Evolutionary conservation across 2,797 vertebrate genomes (phyloP).

Genomic region (Leuciscus waleckii): DNA sequence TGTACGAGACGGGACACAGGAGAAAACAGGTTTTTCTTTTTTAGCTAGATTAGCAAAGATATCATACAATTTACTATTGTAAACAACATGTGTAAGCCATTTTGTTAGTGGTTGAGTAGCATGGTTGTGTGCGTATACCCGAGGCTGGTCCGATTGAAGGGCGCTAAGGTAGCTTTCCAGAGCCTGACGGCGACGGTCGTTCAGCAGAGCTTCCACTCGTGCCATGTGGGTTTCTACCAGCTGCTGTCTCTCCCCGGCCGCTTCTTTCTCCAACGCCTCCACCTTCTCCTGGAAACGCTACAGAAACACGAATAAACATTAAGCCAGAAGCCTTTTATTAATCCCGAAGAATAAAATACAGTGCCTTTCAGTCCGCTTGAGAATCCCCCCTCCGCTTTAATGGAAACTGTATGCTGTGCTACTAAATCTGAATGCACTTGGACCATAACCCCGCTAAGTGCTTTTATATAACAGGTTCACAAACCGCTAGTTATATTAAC

Average conservation of each 20-base stretch:
- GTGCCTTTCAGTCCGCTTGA: background rate
- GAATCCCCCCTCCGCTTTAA: background rate
- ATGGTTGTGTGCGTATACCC: constrained; percentile 74
- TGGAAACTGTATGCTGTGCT: background rate
- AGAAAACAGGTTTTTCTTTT: background rate
- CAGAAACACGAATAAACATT: constrained; percentile 2
- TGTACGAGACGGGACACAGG: constrained; percentile 59
- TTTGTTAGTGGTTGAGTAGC: background rate
- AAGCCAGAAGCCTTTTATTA: constrained; percentile 32
- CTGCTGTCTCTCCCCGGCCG: constrained; percentile 95
- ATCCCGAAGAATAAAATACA: background rate
- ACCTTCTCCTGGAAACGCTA: constrained; percentile 99
- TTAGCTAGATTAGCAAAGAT: background rate
- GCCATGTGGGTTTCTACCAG: constrained; percentile 98
- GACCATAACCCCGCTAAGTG: constrained; percentile 6
- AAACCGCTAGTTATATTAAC: constrained; percentile 6
- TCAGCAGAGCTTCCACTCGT: constrained; percentile 94
- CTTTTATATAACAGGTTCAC: constrained; percentile 35
- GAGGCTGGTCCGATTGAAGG: constrained; percentile 89
- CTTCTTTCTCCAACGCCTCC: constrained; percentile 95
- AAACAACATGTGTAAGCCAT: background rate
- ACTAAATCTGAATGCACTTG: constrained; percentile 14
- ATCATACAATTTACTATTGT: background rate
- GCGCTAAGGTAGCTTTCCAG: constrained; percentile 94
- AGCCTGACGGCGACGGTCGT: constrained; percentile 90